These are phyloP conservation scores for Protomyctophum bolini DNA, from an alignment of 2,113 vertebrate species.

Conservation along the genomic window DNA sequence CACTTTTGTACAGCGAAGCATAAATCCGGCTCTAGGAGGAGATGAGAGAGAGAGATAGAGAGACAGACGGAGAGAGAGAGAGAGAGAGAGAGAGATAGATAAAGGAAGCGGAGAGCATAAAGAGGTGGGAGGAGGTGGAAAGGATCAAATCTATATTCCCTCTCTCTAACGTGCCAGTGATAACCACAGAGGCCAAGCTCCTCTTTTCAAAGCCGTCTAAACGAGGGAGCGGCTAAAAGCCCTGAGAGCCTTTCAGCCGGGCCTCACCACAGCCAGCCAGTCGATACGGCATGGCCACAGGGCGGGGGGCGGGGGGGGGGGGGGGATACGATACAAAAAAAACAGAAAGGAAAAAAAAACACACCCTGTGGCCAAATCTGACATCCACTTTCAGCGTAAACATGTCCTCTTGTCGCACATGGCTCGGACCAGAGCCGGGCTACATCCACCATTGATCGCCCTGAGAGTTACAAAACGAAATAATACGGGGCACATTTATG, in stretches of 20 bases:
- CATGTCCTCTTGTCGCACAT: constrained; percentile 32
- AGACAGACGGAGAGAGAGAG: constrained; percentile 34
- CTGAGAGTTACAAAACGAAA: constrained; percentile 35
- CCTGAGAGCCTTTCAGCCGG: constrained; percentile 59
- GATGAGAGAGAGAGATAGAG: constrained; percentile 34
- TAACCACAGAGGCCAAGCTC: constrained; percentile 68
- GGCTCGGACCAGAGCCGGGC: constrained; percentile 17
- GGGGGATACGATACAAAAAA: constrained; percentile 6
- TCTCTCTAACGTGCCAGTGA: constrained; percentile 61
- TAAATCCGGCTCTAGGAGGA: too few species aligned
- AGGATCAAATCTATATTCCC: constrained; percentile 76
- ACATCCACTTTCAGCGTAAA: constrained; percentile 30
- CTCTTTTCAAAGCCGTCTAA: constrained; percentile 71
- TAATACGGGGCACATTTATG: constrained; percentile 14
- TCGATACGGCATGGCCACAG: constrained; percentile 60
- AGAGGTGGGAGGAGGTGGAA: constrained; percentile 54
- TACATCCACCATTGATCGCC: constrained; percentile 43
- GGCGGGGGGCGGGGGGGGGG: constrained; percentile 28
- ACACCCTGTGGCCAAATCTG: constrained; percentile 33
- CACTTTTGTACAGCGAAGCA: too few species aligned
- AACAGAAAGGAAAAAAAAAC: background rate
- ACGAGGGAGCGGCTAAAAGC: constrained; percentile 66
- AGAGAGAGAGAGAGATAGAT: constrained; percentile 41
- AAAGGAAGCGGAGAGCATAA: constrained; percentile 49
- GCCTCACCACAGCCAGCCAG: constrained; percentile 43